Evolutionary conservation across 1,140 invertebrate genomes (phyloP).

Genomic region (Orussus abietinus): DNA sequence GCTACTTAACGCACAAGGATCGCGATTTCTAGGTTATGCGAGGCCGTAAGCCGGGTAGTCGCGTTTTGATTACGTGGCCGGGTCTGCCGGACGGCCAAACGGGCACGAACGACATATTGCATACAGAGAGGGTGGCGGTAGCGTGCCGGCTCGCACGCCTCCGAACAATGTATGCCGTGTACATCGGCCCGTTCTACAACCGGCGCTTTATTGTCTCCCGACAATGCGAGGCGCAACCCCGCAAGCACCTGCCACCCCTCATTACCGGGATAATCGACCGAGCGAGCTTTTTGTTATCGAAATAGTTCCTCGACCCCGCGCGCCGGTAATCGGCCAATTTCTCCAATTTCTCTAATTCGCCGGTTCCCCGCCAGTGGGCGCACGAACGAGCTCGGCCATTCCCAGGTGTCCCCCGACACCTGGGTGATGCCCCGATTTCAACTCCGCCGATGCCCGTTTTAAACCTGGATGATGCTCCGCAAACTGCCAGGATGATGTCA

Average conservation of each 20-base stretch:
- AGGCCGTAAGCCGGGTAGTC: not conserved
- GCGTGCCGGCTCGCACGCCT: slow-evolving; percentile 26
- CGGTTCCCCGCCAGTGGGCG: too few species aligned
- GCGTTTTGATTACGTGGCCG: too few species aligned
- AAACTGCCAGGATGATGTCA: too few species aligned
- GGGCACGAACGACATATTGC: slow-evolving; percentile 42
- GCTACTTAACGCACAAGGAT: too few species aligned
- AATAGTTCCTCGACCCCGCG: slow-evolving; percentile 12
- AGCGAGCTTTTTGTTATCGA: slow-evolving; percentile 41
- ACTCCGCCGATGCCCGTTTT: too few species aligned
- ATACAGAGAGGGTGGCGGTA: slow-evolving; percentile 29
- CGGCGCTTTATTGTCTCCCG: slow-evolving; percentile 3
- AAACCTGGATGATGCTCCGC: too few species aligned
- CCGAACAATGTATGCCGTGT: slow-evolving; percentile 27
- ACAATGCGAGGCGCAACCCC: slow-evolving; percentile 18
- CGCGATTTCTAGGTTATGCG: too few species aligned
- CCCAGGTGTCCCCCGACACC: too few species aligned
- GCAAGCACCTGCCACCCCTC: slow-evolving; percentile 41
- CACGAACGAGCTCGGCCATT: too few species aligned
- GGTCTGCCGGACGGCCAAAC: slow-evolving; percentile 9
- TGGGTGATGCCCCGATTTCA: too few species aligned
- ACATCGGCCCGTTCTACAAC: not conserved
- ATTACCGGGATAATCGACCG: slow-evolving; percentile 43
- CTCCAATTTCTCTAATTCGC: too few species aligned
- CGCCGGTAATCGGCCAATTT: slow-evolving; percentile 2